phyloP scores from a whole-genome alignment of 2,888 invertebrate genomes.

The Watsonalla cultraria region DNA sequence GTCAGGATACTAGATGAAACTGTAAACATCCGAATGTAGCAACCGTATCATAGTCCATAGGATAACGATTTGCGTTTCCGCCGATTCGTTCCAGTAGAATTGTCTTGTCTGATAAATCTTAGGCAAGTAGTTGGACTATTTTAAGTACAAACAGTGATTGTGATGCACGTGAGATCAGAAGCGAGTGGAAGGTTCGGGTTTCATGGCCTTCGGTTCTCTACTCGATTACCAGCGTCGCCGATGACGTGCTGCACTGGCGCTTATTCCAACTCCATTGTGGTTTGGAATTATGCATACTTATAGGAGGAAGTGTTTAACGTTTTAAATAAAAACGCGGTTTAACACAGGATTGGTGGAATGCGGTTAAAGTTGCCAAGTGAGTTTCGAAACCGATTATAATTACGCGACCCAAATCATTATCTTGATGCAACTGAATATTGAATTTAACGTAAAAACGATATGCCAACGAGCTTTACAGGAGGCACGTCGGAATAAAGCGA shows the following conservation, averaged over 20 bases:
- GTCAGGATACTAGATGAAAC: neutral
- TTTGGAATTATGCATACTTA: slow-evolving; percentile 43
- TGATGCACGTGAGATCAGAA: slow-evolving; percentile 39
- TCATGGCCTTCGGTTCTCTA: slow-evolving; percentile 68
- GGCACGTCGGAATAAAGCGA: slow-evolving; percentile 6
- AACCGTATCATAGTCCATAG: neutral
- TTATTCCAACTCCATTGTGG: slow-evolving; percentile 48
- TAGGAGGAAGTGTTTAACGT: slow-evolving; percentile 36
- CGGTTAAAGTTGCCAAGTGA: slow-evolving; percentile 21
- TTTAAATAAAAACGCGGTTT: slow-evolving; percentile 19
- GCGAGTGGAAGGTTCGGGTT: slow-evolving; percentile 66
- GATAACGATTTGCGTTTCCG: neutral
- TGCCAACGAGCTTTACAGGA: slow-evolving; percentile 4
- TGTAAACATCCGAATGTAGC: neutral
- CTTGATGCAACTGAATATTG: slow-evolving; percentile 1
- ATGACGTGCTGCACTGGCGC: slow-evolving; percentile 63
- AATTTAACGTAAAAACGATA: slow-evolving; percentile 7
- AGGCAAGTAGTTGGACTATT: slow-evolving; percentile 18
- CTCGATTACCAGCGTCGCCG: slow-evolving; percentile 71
- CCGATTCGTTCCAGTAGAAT: neutral
- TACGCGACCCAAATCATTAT: slow-evolving; percentile 16
- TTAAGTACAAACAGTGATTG: slow-evolving; percentile 23
- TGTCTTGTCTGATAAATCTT: slow-evolving; percentile 8
- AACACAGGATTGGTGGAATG: slow-evolving; percentile 26
- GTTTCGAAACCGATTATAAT: slow-evolving; percentile 14